Conservation (phyloP, 1,140 invertebrate species). For the Rhopalosiphum maidis region DNA sequence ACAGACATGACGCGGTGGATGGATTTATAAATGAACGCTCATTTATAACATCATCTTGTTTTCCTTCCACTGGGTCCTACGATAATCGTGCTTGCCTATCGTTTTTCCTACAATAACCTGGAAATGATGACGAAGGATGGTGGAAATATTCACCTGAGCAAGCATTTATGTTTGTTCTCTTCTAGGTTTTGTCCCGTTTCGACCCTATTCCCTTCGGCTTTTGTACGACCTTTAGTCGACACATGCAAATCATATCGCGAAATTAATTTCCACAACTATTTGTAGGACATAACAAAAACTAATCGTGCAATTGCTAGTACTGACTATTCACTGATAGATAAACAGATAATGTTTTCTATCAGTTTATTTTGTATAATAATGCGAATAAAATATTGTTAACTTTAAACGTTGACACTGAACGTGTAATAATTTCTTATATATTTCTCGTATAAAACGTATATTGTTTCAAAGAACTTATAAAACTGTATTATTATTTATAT, state of each 20-base stretch:
- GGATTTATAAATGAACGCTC: not conserved
- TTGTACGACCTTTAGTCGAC: not conserved
- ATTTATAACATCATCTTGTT: constrained; percentile 23
- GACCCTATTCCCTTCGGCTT: not conserved
- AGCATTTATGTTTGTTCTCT: not conserved
- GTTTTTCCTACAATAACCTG: constrained; percentile 29
- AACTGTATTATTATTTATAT: not conserved
- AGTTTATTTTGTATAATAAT: not conserved
- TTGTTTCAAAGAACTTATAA: not conserved
- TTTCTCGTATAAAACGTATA: not conserved
- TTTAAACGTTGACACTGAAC: not conserved
- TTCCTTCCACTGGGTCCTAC: not conserved
- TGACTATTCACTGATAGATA: not conserved
- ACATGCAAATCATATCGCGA: not conserved
- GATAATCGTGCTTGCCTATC: constrained; percentile 7
- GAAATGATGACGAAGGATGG: constrained; percentile 26
- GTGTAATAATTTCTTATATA: not conserved
- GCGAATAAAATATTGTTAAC: not conserved
- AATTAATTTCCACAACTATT: not conserved
- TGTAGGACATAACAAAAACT: not conserved
- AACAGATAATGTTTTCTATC: not conserved
- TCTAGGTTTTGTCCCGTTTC: not conserved
- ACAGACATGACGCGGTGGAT: not conserved
- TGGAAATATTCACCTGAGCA: constrained; percentile 26
- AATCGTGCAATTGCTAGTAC: not conserved